Conservation (phyloP, 2,888 invertebrate genomes). For the Eutolmus rufibarbis region DNA sequence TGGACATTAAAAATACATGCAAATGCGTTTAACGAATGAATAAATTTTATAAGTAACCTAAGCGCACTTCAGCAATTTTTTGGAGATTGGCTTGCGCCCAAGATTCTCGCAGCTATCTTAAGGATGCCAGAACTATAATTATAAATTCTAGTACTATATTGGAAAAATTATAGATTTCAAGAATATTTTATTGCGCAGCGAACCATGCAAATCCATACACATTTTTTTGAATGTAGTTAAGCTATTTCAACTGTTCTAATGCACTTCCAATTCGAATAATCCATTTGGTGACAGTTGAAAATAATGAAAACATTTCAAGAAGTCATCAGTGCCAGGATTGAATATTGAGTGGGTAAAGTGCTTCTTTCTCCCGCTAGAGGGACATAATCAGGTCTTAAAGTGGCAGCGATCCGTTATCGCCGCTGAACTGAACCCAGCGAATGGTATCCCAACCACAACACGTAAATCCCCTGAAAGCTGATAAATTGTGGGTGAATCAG, state of each 20-base stretch:
- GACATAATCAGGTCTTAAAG: not conserved
- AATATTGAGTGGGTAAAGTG: not conserved
- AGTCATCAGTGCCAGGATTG: not conserved
- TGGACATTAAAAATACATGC: too few species aligned
- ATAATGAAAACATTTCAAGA: not conserved
- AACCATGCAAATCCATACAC: too few species aligned
- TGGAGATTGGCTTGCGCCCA: too few species aligned
- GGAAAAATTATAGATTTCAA: too few species aligned
- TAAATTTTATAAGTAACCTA: too few species aligned
- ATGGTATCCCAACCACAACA: not conserved
- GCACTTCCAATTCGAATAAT: not conserved
- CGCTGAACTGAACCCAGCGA: not conserved
- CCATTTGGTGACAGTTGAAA: not conserved
- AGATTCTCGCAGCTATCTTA: too few species aligned
- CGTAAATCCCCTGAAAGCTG: not conserved
- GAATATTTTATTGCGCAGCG: too few species aligned
- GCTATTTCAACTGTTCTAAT: not conserved
- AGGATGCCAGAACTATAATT: too few species aligned
- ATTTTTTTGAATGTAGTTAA: too few species aligned
- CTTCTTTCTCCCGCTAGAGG: not conserved
- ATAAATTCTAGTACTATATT: too few species aligned
- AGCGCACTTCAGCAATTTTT: too few species aligned
- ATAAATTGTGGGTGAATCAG: constrained; percentile 6
- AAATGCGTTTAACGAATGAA: too few species aligned
- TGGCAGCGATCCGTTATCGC: not conserved